Conservation (phyloP, 2,888 invertebrate genomes). For the Aromia moschata region DNA sequence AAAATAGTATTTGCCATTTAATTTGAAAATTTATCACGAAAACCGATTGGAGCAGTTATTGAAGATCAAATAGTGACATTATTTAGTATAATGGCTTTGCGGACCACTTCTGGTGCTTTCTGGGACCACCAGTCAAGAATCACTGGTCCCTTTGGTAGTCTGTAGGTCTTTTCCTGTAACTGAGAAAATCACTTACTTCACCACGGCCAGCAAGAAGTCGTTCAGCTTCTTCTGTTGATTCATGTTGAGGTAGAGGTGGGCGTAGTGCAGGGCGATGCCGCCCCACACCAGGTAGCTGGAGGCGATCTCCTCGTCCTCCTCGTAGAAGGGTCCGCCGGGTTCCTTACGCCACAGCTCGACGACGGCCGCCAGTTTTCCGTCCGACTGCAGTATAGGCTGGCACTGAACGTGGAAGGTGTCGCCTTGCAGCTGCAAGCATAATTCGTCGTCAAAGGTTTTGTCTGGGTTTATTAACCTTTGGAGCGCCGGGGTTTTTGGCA, state of each 20-base stretch:
- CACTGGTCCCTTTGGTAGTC: too few relatives aligned
- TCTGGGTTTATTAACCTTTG: too few relatives aligned
- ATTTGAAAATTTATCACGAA: too few relatives aligned
- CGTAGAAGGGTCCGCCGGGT: constrained; percentile 66
- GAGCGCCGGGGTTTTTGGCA: too few relatives aligned
- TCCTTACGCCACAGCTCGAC: constrained; percentile 73
- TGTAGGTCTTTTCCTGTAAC: too few relatives aligned
- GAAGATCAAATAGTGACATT: too few relatives aligned
- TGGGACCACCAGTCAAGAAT: too few relatives aligned
- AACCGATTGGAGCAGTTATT: too few relatives aligned
- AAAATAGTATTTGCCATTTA: too few relatives aligned
- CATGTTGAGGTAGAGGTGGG: constrained; percentile 74
- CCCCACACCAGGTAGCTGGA: constrained; percentile 75
- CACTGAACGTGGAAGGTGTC: constrained; percentile 65
- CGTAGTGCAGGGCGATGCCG: constrained; percentile 74
- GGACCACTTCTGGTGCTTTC: too few relatives aligned
- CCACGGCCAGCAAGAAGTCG: constrained; percentile 81
- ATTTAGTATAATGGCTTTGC: too few relatives aligned
- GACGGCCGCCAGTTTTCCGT: constrained; percentile 72
- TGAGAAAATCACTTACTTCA: constrained; percentile 76
- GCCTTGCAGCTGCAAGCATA: constrained; percentile 38
- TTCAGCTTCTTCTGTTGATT: constrained; percentile 77
- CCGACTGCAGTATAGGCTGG: constrained; percentile 72
- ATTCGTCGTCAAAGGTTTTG: too few relatives aligned
- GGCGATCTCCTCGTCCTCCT: constrained; percentile 75